phyloP scores from a whole-genome alignment of 2,797 vertebrate genomes.

The Mormyrops boulengeri region DNA sequence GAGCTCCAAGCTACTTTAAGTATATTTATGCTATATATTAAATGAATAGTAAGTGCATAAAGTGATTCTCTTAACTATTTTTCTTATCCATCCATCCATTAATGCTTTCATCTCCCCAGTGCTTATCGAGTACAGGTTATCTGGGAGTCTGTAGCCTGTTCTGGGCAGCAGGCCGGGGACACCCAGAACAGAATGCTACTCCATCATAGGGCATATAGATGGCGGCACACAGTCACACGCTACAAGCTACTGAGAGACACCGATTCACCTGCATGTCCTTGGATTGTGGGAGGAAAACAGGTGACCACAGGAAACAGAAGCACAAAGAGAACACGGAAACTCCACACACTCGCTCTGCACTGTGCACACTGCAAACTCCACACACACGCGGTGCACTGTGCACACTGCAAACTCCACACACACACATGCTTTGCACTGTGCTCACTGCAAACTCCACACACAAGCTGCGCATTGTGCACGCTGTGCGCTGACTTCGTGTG shows the following conservation, averaged over 20 bases:
- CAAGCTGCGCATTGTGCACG: neutral
- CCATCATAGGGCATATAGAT: neutral
- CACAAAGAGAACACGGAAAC: neutral
- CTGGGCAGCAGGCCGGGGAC: neutral
- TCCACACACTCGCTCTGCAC: neutral
- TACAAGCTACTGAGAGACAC: neutral
- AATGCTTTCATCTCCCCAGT: neutral
- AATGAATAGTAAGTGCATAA: neutral
- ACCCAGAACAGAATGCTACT: neutral
- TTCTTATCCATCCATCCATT: neutral
- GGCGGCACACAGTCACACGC: neutral
- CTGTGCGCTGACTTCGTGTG: neutral
- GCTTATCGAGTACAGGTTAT: neutral
- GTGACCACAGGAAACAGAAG: neutral
- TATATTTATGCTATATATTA: neutral
- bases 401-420: neutral
- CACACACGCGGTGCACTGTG: neutral
- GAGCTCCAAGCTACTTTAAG: neutral
- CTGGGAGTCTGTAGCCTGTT: neutral
- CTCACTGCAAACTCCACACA: neutral
- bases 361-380: neutral
- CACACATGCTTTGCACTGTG: neutral
- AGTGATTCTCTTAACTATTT: neutral
- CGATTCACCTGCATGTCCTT: neutral
- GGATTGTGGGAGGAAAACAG: neutral